A percentile compares a stretch with the other conserved stretches of the same genome.
Conservation (phyloP, 2,888 invertebrate species). For the Drosophila phalerata region DNA sequence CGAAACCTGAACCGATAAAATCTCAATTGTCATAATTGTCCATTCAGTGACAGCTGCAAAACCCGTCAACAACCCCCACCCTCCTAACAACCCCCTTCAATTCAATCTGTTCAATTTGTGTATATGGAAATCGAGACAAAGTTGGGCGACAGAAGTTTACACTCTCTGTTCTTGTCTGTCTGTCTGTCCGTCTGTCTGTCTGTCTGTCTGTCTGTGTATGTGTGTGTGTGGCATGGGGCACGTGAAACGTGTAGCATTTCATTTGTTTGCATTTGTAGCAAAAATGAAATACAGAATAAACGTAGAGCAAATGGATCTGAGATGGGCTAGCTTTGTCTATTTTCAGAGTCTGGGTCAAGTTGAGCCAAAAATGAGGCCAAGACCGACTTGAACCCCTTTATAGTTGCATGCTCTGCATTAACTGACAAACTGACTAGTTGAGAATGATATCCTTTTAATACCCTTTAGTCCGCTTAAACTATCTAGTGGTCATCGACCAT, state of each 20-base stretch:
- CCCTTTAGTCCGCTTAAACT: not conserved
- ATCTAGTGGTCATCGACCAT: no score
- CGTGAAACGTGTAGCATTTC: conserved; percentile 37
- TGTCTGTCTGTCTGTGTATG: not conserved
- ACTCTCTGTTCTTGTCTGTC: not conserved
- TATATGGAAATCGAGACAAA: not conserved
- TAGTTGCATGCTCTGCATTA: conserved; percentile 35
- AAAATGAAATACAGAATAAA: conserved; percentile 39
- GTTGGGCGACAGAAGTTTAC: not conserved
- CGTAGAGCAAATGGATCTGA: conserved; percentile 29
- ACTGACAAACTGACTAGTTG: conserved; percentile 39
- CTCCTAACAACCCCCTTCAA: not conserved
- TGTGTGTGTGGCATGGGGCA: conserved; percentile 6
- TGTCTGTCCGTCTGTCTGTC: not conserved
- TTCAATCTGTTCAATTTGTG: not conserved
- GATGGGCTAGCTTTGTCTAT: not conserved
- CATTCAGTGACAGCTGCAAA: conserved; percentile 45
- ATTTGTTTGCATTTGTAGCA: conserved; percentile 34
- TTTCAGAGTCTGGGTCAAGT: not conserved
- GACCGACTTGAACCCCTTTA: not conserved
- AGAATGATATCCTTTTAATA: conserved; percentile 16
- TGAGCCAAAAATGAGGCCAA: conserved; percentile 27
- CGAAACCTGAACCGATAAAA: conserved; percentile 42
- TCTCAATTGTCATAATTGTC: conserved; percentile 61
- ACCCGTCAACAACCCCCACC: not conserved